Base-by-base conservation (phyloP, 2,113 vertebrate species). In the Alces alces region DNA sequence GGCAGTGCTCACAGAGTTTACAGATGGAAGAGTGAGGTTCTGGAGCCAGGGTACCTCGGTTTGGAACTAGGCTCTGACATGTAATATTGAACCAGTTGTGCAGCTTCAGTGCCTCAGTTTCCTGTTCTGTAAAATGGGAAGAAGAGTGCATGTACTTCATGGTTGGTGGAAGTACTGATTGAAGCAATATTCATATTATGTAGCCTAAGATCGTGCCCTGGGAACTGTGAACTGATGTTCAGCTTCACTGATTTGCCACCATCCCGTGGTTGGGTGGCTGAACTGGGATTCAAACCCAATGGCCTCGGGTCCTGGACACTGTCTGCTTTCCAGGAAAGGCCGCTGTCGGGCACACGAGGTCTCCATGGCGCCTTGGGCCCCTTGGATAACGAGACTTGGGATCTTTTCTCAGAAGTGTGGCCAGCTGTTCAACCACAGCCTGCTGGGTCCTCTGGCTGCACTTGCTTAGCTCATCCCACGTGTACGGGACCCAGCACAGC, bases 381-480 rank as follows among this genome's bases (percentile, higher is more conserved):
- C 47, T 15, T 10, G 6, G 39, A 2, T 30, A 45, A 14, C 27
- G 50, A 9, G 19, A 76, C 25, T 28, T 86, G 27, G 36, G 9
- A 2, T 19, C 82, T 58, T 57, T 7, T 43, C 54, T 64, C n/a
- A 58, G 45, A 36, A 33, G 7, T 43, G 43, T 17, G 3, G 2
- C 6, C 25, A 25, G 4, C 55, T 83, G 36, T 54, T 36, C n/a
- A 33, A 2, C 36, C 28, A 2, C 52, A 52, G 57, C 2, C 10
- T 3, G 6, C 9, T 4, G 36, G 19, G 4, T 47, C 28, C 1
- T 30, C 1, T 2, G 3, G 6, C 10, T n/a, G 30, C 1, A 2
- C 12, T 19, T 78, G 2, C 47, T 58, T 3, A 16, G 4, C 76
- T 79, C 84, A 57, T 39, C 25, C 6, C 5, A 0, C 12, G 11